Conservation (phyloP, 2,888 invertebrate species). For the Tetrapedia diversipes region DNA sequence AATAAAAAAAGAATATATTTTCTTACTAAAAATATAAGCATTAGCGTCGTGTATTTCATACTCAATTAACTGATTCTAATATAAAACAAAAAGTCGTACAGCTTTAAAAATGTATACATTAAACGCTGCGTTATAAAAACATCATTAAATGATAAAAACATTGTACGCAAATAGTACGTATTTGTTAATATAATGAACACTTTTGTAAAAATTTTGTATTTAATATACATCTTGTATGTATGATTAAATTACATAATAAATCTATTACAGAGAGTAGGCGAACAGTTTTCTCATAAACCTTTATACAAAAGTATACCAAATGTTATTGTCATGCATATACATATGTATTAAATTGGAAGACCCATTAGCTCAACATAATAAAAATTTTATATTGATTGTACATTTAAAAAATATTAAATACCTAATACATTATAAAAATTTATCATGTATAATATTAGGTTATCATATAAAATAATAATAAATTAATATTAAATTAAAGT, state of each 20-base stretch:
- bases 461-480: constrained; percentile 28
- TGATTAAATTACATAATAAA: constrained; percentile 38
- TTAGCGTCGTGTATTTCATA: constrained; percentile 33
- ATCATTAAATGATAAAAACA: constrained; percentile 10
- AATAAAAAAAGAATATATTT: constrained; percentile 21
- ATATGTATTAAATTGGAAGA: constrained; percentile 58
- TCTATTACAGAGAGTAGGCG: constrained; percentile 30
- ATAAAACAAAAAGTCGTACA: constrained; percentile 24
- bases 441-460: constrained; percentile 30
- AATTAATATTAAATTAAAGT: constrained; percentile 17
- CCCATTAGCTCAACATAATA: constrained; percentile 56
- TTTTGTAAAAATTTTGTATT: constrained; percentile 6
- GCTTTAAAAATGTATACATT: constrained; percentile 12
- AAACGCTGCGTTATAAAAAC: constrained; percentile 18
- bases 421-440: constrained; percentile 26
- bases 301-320: constrained; percentile 46
- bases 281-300: constrained; percentile 45
- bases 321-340: constrained; percentile 65
- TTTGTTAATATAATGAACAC: constrained; percentile 43
- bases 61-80: constrained; percentile 25
- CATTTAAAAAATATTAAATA: constrained; percentile 42
- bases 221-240: constrained; percentile 35
- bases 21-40: constrained; percentile 34
- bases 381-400: constrained; percentile 35
- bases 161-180: constrained; percentile 14